These are phyloP conservation scores for Sturnus vulgaris DNA, from an alignment of 2,113 vertebrate species.

Conservation along the genomic window DNA sequence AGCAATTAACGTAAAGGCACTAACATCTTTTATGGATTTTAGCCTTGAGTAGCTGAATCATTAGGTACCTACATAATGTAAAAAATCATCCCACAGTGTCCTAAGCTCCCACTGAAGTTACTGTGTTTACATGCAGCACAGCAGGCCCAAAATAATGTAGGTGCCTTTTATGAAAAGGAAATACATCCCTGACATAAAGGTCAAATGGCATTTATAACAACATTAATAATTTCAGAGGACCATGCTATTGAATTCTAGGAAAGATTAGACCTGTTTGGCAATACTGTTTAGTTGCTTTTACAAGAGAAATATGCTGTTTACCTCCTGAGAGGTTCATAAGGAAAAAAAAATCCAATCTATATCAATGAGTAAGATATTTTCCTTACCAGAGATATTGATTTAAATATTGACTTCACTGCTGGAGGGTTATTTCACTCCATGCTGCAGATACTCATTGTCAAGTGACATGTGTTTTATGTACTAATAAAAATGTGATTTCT, in stretches of 20 bases:
- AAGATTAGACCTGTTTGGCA: constrained; percentile 27
- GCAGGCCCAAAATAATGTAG: neutral
- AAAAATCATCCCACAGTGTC: neutral
- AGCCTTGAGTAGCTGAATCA: neutral
- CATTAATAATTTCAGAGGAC: constrained; percentile 44
- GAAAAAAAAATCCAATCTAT: constrained; percentile 57
- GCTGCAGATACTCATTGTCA: constrained; percentile 38
- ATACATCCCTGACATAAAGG: neutral
- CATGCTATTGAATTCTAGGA: constrained; percentile 26
- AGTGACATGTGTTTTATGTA: constrained; percentile 49
- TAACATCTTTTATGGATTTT: neutral
- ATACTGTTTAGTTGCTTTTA: constrained; percentile 24
- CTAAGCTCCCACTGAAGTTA: neutral
- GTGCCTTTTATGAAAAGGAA: neutral
- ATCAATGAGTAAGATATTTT: constrained; percentile 70
- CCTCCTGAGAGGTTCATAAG: constrained; percentile 61
- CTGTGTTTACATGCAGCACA: neutral
- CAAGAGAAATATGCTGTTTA: constrained; percentile 45
- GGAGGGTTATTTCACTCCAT: constrained; percentile 45
- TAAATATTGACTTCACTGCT: constrained; percentile 61
- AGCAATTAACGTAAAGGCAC: neutral
- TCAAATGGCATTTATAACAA: constrained; percentile 45
- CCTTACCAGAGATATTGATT: constrained; percentile 68
- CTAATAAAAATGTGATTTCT: constrained; percentile 57
- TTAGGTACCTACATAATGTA: neutral